Evolutionary conservation across 2,888 invertebrate genomes (phyloP), one percentile per base, ranked within the genome.

Genomic region (Philereme vetulata): DNA sequence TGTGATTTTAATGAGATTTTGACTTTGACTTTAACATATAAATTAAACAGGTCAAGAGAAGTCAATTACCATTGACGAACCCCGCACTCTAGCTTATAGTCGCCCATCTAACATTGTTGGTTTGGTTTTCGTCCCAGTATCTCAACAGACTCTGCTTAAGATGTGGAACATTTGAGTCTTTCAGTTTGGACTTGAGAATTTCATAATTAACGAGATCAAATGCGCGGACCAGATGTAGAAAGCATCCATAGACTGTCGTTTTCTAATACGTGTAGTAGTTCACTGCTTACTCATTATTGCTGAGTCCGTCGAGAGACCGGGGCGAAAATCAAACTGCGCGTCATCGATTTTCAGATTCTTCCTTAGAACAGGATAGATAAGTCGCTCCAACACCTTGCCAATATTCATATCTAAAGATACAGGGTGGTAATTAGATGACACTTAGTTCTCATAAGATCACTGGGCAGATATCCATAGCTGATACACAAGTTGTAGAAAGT

Each of bases 281-380:
- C 6, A 44, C 44, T n/a, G n/a, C n/a, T n/a, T n/a, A 11, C 44
- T 44, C 44, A 44, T 21, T 11, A 44, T 44, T 5, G 44, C 44
- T 5, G 44, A 44, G 11, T 44, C 44, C 44, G 44, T 44, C 7
- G 44, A 44, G 44, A 5, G 44, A 44, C 44, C 44, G 8, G 44
- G 44, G 11, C 44, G 11, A 11, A 44, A 44, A 44, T 11, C 44
- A 44, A 44, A 44, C 11, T 5, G 44, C 2, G 44, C 44, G 4
- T 44, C 44, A 6, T 44, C 44, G 4, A 44, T 11, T 6, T 5
- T 4, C 11, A 44, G 11, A 11, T 7, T 44, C 21, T 44, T 21
- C 7, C 2, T 5, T 6, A 44, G 44, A 8, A 2, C 21, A 3
- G 44, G 21, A 7, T 44, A 21, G 21, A 44, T 44, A 21, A 11